These are phyloP conservation scores for Heliconius congener DNA, from an alignment of 1,140 invertebrate genomes.

Conservation along the genomic window DNA sequence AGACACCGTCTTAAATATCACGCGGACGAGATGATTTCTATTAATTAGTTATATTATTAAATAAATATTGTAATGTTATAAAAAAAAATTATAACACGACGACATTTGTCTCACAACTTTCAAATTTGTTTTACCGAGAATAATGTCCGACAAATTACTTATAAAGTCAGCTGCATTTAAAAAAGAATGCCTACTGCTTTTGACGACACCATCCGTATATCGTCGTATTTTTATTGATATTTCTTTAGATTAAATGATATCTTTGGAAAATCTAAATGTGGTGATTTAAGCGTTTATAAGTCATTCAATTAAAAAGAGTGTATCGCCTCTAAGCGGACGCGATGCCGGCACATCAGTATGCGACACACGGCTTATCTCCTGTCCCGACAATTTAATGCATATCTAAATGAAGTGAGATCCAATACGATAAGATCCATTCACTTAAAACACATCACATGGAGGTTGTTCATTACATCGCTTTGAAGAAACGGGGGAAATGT, in stretches of 20 bases:
- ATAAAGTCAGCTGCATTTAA: constrained; percentile 4
- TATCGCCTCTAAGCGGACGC: constrained; percentile 51
- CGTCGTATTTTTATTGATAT: constrained; percentile 11
- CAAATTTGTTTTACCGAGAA: background rate
- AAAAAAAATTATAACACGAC: background rate
- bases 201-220: background rate
- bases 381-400: constrained; percentile 74
- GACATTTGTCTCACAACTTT: background rate
- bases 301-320: constrained; percentile 62
- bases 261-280: constrained; percentile 62
- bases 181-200: background rate
- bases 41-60: too few species aligned
- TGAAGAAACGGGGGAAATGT: constrained; percentile 60
- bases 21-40: too few species aligned
- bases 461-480: constrained; percentile 68
- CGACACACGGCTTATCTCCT: constrained; percentile 66
- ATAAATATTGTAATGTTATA: background rate
- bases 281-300: constrained; percentile 62
- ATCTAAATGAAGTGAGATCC: constrained; percentile 77
- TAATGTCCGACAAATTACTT: background rate
- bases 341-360: constrained; percentile 61
- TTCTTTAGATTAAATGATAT: constrained; percentile 42
- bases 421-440: constrained; percentile 74
- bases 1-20: too few species aligned
- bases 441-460: constrained; percentile 62